Base-by-base conservation (phyloP, 2,113 vertebrate genomes). In the Aspidoscelis tigris region DNA sequence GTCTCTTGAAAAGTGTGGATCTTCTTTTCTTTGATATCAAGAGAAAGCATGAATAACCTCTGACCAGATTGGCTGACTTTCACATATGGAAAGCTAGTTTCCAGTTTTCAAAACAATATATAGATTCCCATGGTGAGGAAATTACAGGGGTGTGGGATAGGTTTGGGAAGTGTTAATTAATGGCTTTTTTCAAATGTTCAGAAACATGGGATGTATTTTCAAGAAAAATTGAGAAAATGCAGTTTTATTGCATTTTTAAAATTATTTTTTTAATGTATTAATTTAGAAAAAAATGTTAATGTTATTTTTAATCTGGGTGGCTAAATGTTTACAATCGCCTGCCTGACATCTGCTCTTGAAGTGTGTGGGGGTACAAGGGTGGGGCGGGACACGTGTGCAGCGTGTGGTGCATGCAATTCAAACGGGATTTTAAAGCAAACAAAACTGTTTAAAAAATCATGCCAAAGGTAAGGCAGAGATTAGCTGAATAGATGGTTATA, bases 241-340 rank as follows among this genome's bases (percentile, higher is more conserved):
- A 92, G 91, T 91, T 92, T 92, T 92, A 92, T 87, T 92, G 91
- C 91, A 92, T 92, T 92, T 88, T 82, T 83, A 68, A 47, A 83
- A 39, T 87, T 83, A 87, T 87, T 83, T 87, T 87, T 83, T 87
- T 87, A 85, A 87, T 87, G 85, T 87, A 83, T 87, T 87, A 47
- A 87, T 79, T 87, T 87, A 79, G 86, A 87, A 87, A 76, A 76
- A 87, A 87, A 83, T 82, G 86, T 87, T 83, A 87, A 87, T 83
- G 71, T 83, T 83, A 87, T 86, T 83, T 87, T 83, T 79, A 74
- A 87, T 79, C 81, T 74, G 70, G 75, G 76, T 79, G 81, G 76
- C 76, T 87, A 72, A 79, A 83, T 79, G 86, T 83, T 83, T 79
- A 79, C 81, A 83, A 79, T 87, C 12, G 69, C 86, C 81, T 82